These are phyloP conservation scores for Lepidocyrtoides sp. DNA, from an alignment of 2,888 invertebrate species.

Conservation along the genomic window DNA sequence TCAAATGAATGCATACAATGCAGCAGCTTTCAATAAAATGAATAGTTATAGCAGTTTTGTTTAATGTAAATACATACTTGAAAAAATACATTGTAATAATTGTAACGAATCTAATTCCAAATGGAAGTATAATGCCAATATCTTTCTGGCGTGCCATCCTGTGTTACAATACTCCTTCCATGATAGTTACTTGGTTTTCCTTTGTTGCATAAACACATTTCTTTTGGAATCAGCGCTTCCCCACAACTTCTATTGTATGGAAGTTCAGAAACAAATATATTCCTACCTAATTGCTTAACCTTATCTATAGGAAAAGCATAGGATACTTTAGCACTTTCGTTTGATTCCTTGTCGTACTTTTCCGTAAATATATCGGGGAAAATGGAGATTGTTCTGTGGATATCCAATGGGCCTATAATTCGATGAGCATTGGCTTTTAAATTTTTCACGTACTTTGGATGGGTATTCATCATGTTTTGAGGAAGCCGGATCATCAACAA, in stretches of 20 bases:
- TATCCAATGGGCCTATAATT: slow-evolving; percentile 76
- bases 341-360: background rate
- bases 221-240: slow-evolving; percentile 66
- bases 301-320: background rate
- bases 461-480: slow-evolving; percentile 7
- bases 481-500: slow-evolving; percentile 76
- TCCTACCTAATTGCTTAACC: slow-evolving; percentile 13
- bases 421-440: slow-evolving; percentile 65
- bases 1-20: no score
- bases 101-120: background rate
- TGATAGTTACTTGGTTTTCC: slow-evolving; percentile 12
- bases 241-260: slow-evolving; percentile 58
- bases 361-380: slow-evolving; percentile 55
- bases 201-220: slow-evolving; percentile 67
- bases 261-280: slow-evolving; percentile 54
- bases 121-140: slow-evolving; percentile 42
- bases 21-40: no score
- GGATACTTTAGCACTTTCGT: background rate
- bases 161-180: slow-evolving; percentile 20
- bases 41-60: no score
- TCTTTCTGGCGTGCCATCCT: slow-evolving; percentile 48
- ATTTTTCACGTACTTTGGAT: slow-evolving; percentile 61
- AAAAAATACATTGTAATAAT: no score
- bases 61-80: no score
- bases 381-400: slow-evolving; percentile 76